Conservation (phyloP, 2,888 invertebrate genomes). For the Tolmerus cingulatus region DNA sequence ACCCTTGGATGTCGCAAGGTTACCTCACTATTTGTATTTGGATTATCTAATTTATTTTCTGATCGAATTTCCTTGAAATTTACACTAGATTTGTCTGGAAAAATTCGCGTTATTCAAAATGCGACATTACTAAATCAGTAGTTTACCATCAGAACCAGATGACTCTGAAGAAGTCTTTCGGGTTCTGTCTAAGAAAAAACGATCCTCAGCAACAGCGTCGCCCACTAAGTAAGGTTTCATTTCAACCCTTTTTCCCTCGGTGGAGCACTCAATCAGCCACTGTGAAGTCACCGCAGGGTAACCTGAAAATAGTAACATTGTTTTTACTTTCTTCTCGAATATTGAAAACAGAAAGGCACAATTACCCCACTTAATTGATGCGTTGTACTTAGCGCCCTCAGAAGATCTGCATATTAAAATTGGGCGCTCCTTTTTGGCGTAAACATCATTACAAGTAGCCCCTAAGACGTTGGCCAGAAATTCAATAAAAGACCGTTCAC, state of each 20-base stretch:
- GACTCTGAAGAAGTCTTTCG: neutral
- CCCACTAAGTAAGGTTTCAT: conserved; percentile 70
- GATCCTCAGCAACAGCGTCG: conserved; percentile 54
- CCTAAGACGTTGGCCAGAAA: conserved; percentile 76
- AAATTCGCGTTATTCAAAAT: neutral
- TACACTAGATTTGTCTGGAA: neutral
- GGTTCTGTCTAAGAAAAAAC: neutral
- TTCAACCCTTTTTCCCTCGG: conserved; percentile 65
- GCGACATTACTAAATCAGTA: neutral
- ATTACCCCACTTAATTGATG: conserved; percentile 81
- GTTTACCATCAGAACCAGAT: neutral
- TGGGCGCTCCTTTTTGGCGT: conserved; percentile 77
- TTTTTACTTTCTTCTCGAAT: neutral
- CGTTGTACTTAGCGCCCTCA: conserved; percentile 81
- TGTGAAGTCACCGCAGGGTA: conserved; percentile 79
- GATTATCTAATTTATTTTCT: neutral
- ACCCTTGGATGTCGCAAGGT: conserved; percentile 58
- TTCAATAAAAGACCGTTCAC: conserved; percentile 78
- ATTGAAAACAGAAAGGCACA: neutral
- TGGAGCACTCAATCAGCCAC: conserved; percentile 79
- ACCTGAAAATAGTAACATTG: conserved; percentile 39
- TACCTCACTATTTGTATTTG: neutral
- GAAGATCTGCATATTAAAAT: conserved; percentile 80
- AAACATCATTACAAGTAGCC: conserved; percentile 73
- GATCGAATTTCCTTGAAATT: neutral